phyloP scores from a whole-genome alignment of 2,888 invertebrate species.

The Drosophila ochracea region DNA sequence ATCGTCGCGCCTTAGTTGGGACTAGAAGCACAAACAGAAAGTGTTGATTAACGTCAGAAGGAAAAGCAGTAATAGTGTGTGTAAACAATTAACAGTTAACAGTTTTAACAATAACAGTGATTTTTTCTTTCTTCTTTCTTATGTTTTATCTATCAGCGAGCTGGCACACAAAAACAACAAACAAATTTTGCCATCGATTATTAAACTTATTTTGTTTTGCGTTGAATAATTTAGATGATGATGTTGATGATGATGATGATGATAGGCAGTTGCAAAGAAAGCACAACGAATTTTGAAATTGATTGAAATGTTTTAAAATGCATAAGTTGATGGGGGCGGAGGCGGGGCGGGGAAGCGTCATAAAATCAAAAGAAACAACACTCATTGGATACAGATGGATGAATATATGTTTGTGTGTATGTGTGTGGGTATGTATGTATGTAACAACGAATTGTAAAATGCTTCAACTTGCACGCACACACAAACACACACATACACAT shows the following conservation, averaged over 20 bases:
- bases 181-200: constrained; percentile 55
- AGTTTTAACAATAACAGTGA: constrained; percentile 30
- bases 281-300: constrained; percentile 44
- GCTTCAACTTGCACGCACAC: constrained; percentile 49
- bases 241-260: constrained; percentile 16
- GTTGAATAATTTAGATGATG: constrained; percentile 20
- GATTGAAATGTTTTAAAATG: constrained; percentile 19
- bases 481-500: constrained; percentile 38
- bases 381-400: constrained; percentile 22
- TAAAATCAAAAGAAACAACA: constrained; percentile 52
- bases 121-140: neutral
- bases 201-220: constrained; percentile 14
- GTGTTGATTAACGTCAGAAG: constrained; percentile 14
- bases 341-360: constrained; percentile 29
- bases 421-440: constrained; percentile 17
- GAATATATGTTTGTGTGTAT: constrained; percentile 4
- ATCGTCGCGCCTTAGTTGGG: constrained; percentile 85
- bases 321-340: constrained; percentile 20
- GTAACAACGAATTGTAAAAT: constrained; percentile 44
- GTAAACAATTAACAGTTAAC: constrained; percentile 1
- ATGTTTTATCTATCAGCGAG: constrained; percentile 44
- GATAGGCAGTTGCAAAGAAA: constrained; percentile 56
- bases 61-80: neutral
- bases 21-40: constrained; percentile 64
- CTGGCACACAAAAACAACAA: constrained; percentile 68